Conservation (phyloP, 2,797 vertebrate species). For the Oryzias sinensis region DNA sequence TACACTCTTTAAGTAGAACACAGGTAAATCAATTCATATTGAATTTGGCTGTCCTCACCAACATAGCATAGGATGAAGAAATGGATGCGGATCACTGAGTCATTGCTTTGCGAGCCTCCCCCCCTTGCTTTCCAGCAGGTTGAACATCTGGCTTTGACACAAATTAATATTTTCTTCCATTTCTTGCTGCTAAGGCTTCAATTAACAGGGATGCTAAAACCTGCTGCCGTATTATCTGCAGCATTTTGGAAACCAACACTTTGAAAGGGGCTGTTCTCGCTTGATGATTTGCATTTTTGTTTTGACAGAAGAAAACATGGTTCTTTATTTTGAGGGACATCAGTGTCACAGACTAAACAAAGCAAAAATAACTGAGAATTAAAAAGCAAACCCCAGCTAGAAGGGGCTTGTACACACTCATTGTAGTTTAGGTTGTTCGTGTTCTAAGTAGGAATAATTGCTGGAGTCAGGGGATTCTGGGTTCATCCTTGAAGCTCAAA, state of each 20-base stretch:
- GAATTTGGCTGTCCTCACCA: constrained; percentile 41
- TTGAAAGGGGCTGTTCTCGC: constrained; percentile 5
- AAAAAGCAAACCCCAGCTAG: constrained; percentile 10
- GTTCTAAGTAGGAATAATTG: constrained; percentile 47
- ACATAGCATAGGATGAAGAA: constrained; percentile 34
- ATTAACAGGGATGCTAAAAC: constrained; percentile 25
- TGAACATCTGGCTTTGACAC: constrained; percentile 19
- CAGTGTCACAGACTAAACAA: constrained; percentile 3
- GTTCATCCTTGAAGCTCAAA: constrained; percentile 57
- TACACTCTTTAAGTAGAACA: constrained; percentile 7
- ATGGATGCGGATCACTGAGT: background rate
- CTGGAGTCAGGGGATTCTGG: constrained; percentile 54
- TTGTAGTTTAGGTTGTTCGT: constrained; percentile 39
- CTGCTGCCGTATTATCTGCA: constrained; percentile 24
- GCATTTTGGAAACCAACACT: constrained; percentile 17
- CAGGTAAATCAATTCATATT: constrained; percentile 46
- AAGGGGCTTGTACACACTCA: constrained; percentile 41
- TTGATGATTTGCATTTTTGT: constrained; percentile 3
- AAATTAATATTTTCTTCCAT: constrained; percentile 25
- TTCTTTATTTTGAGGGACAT: background rate
- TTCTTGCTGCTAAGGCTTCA: constrained; percentile 24
- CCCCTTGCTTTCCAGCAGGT: constrained; percentile 22
- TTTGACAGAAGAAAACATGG: background rate
- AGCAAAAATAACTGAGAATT: constrained; percentile 4
- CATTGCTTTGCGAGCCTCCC: constrained; percentile 13